Conservation (phyloP, 2,797 vertebrate genomes). For the Pitangus sulphuratus region DNA sequence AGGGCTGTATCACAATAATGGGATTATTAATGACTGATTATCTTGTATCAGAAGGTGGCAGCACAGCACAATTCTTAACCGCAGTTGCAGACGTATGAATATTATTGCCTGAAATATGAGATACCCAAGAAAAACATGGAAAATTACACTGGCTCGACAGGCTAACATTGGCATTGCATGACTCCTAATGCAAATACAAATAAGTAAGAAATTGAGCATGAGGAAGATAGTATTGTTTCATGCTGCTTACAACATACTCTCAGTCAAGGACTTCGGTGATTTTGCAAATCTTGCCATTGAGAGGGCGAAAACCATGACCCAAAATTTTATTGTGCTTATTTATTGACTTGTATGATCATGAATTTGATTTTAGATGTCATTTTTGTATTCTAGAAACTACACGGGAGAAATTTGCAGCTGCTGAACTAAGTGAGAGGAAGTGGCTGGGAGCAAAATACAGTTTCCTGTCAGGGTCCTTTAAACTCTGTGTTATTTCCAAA, state of each 20-base stretch:
- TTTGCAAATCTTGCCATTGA: not conserved
- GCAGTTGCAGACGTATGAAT: not conserved
- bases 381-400: not conserved
- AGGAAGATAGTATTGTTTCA: not conserved
- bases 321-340: not conserved
- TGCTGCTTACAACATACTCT: not conserved
- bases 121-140: not conserved
- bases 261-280: not conserved
- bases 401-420: not conserved
- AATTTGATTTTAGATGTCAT: not conserved
- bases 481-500: not conserved
- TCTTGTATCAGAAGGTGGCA: conserved; percentile 65
- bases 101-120: not conserved
- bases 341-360: not conserved
- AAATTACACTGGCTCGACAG: not conserved
- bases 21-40: conserved; percentile 20
- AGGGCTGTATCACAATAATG: not conserved
- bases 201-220: not conserved
- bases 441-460: not conserved
- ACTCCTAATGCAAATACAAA: not conserved
- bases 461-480: not conserved
- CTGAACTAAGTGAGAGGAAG: not conserved
- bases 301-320: not conserved
- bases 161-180: not conserved
- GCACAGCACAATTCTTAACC: conserved; percentile 49